Conservation (phyloP, 2,888 invertebrate genomes). For the Crioceris asparagi region DNA sequence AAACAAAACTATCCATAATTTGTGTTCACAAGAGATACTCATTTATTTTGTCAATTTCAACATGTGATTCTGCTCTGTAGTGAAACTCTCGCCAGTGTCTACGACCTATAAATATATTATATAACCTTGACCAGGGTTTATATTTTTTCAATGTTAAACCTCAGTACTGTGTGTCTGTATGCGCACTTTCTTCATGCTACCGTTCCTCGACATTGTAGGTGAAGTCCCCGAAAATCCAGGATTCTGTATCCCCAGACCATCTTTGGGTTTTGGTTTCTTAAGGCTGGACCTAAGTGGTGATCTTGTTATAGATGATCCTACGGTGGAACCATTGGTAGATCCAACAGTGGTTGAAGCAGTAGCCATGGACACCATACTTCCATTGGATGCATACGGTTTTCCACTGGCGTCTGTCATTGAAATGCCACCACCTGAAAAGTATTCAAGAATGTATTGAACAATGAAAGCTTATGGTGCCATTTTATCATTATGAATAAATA, state of each 20-base stretch:
- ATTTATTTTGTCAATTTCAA: too few species aligned
- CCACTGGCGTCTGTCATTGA: constrained; percentile 83
- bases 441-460: too few species aligned
- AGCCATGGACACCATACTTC: constrained; percentile 62
- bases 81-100: constrained; percentile 13
- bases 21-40: too few species aligned
- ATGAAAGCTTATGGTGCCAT: too few species aligned
- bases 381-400: constrained; percentile 58
- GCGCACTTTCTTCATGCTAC: constrained; percentile 81
- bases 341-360: constrained; percentile 57
- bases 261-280: constrained; percentile 52
- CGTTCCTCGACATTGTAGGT: constrained; percentile 72
- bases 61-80: too few species aligned
- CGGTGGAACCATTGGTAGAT: constrained; percentile 46
- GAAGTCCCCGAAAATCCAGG: constrained; percentile 77
- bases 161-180: constrained; percentile 89
- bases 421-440: constrained; percentile 38
- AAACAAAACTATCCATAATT: too few species aligned
- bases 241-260: constrained; percentile 75
- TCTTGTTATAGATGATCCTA: constrained; percentile 37
- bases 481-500: too few species aligned
- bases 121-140: too few species aligned
- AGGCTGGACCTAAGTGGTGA: constrained; percentile 70
- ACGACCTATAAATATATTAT: too few species aligned
- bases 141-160: constrained; percentile 41